Conservation (phyloP, 2,797 vertebrate species). For the Epinephelus awoara region DNA sequence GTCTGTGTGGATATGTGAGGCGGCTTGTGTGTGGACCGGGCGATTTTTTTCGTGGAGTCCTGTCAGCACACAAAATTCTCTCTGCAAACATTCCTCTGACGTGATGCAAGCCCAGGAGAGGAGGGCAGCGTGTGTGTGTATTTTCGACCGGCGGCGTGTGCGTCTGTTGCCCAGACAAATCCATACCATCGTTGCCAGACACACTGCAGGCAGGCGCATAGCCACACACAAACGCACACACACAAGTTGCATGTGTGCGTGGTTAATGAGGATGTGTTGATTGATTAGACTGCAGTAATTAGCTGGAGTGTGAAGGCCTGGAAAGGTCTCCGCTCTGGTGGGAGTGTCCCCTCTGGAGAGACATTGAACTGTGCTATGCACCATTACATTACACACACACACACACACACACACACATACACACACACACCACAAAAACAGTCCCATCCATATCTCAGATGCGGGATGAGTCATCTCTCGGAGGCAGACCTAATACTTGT, state of each 20-base stretch:
- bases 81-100: slow-evolving; percentile 78
- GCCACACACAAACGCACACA: background rate
- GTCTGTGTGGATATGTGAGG: slow-evolving; percentile 45
- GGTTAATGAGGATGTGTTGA: slow-evolving; percentile 86
- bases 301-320: slow-evolving; percentile 79
- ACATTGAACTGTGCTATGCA: slow-evolving; percentile 69
- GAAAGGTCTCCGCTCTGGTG: slow-evolving; percentile 76
- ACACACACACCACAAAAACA: slow-evolving; percentile 21
- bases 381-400: slow-evolving; percentile 54
- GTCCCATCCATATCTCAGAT: slow-evolving; percentile 66
- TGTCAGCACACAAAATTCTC: slow-evolving; percentile 71
- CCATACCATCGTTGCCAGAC: slow-evolving; percentile 48
- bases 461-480: slow-evolving; percentile 74
- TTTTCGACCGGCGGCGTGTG: slow-evolving; percentile 27
- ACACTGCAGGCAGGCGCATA: slow-evolving; percentile 39
- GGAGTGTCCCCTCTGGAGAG: slow-evolving; percentile 74
- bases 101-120: slow-evolving; percentile 63
- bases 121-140: slow-evolving; percentile 25
- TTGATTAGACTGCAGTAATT: slow-evolving; percentile 88
- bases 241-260: slow-evolving; percentile 24
- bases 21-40: slow-evolving; percentile 40
- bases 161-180: slow-evolving; percentile 51
- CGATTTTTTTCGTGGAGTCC: slow-evolving; percentile 64
- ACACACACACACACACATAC: slow-evolving; percentile 25
- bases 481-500: slow-evolving; percentile 56